Evolutionary conservation across 2,113 vertebrate genomes (phyloP).

Genomic region (Machaerirhynchus nigripectus): DNA sequence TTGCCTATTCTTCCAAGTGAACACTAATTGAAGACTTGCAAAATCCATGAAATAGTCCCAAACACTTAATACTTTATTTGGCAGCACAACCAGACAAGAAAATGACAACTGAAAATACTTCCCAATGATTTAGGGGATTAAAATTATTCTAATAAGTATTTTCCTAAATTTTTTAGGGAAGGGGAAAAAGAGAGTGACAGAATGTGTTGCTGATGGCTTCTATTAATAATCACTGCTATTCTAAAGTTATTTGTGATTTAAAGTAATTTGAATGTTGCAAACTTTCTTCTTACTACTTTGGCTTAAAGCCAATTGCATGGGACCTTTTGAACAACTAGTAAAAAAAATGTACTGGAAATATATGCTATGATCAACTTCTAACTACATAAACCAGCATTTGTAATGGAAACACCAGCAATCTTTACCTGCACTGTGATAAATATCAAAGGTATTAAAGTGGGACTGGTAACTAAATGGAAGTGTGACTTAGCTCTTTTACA

Average conservation of each 20-base stretch:
- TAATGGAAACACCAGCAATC: background rate
- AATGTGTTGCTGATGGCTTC: background rate
- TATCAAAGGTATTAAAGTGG: background rate
- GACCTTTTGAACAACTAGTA: background rate
- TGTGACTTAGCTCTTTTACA: background rate
- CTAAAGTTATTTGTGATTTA: background rate
- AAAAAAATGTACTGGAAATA: constrained; percentile 9
- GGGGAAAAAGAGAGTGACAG: background rate
- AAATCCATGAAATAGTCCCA: background rate
- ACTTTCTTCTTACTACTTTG: background rate
- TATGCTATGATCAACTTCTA: background rate
- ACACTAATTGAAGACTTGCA: background rate
- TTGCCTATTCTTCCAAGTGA: background rate
- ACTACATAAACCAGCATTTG: background rate
- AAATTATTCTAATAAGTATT: background rate
- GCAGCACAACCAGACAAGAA: background rate
- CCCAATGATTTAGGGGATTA: background rate
- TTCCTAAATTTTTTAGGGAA: background rate
- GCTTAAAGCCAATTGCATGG: background rate
- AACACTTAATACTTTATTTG: background rate
- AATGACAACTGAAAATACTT: background rate
- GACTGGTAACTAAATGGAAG: background rate
- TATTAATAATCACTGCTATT: background rate
- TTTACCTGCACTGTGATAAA: background rate
- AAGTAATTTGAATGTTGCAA: background rate